phyloP scores from a whole-genome alignment of 1,140 invertebrate genomes.

The Caenorhabditis brenneri region DNA sequence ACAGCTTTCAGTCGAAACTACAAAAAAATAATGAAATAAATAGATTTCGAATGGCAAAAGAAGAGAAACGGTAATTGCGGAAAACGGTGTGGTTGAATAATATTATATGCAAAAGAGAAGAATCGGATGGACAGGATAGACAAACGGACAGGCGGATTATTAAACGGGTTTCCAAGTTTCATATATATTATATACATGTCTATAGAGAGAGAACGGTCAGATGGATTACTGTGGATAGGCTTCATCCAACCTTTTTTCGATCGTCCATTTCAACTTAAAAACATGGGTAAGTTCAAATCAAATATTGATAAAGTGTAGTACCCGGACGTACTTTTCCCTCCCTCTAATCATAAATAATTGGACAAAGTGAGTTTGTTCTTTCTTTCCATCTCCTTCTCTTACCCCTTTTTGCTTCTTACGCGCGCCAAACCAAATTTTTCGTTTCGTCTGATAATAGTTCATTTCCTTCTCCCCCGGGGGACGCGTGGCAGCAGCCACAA shows the following conservation, averaged over 20 bases:
- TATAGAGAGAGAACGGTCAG: conserved; percentile 15
- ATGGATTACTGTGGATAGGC: neutral
- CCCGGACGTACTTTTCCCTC: neutral
- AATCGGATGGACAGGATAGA: conserved; percentile 10
- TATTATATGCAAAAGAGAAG: neutral
- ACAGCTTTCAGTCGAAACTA: neutral
- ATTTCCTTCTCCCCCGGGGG: neutral
- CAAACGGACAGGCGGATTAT: conserved; percentile 26
- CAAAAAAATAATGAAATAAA: neutral
- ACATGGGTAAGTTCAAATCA: conserved; percentile 25
- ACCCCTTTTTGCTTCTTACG: neutral
- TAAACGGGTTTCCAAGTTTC: conserved; percentile 35
- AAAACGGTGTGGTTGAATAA: neutral
- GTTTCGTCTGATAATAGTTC: conserved; percentile 25
- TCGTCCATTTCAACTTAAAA: neutral
- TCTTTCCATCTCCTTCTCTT: no score
- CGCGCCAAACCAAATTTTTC: neutral
- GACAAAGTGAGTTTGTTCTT: neutral
- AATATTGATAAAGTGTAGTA: conserved; percentile 29
- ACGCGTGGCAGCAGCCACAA: conserved; percentile 3
- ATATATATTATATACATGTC: neutral
- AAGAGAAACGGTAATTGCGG: conserved; percentile 24
- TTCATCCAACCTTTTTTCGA: neutral
- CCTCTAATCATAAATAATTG: conserved; percentile 28
- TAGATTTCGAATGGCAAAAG: neutral